Conservation (phyloP, 2,113 vertebrate genomes). For the Mobula birostris region DNA sequence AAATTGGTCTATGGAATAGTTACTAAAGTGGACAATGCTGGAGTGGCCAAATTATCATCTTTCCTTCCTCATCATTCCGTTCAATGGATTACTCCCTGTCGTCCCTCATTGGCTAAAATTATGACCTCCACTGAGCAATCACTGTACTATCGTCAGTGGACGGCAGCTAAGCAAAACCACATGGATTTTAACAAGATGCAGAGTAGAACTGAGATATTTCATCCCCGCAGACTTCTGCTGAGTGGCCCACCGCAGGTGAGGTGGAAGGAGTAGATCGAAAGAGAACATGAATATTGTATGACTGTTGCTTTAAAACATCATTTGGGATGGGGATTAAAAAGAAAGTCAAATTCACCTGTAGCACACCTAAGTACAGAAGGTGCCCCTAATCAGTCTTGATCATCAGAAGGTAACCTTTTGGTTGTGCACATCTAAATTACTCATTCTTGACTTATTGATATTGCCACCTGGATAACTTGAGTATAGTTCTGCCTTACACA, state of each 20-base stretch:
- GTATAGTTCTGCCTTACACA: too few relatives aligned
- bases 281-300: neutral
- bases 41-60: conserved; percentile 83
- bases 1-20: conserved; percentile 79
- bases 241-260: conserved; percentile 92
- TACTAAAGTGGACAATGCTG: conserved; percentile 74
- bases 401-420: neutral
- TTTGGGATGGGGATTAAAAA: neutral
- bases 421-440: too few relatives aligned
- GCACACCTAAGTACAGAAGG: neutral
- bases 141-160: conserved; percentile 95
- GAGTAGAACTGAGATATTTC: conserved; percentile 78
- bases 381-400: neutral
- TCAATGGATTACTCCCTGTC: conserved; percentile 87
- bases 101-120: conserved; percentile 85
- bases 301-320: neutral
- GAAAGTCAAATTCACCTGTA: neutral
- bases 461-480: too few relatives aligned
- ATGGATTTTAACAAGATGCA: conserved; percentile 87
- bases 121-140: conserved; percentile 98
- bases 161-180: conserved; percentile 74
- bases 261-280: neutral
- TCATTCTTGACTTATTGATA: too few relatives aligned
- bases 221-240: conserved; percentile 85
- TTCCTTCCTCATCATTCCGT: conserved; percentile 86